These are phyloP conservation scores for Oithona nana DNA, from an alignment of 2,888 invertebrate genomes.

Conservation along the genomic window DNA sequence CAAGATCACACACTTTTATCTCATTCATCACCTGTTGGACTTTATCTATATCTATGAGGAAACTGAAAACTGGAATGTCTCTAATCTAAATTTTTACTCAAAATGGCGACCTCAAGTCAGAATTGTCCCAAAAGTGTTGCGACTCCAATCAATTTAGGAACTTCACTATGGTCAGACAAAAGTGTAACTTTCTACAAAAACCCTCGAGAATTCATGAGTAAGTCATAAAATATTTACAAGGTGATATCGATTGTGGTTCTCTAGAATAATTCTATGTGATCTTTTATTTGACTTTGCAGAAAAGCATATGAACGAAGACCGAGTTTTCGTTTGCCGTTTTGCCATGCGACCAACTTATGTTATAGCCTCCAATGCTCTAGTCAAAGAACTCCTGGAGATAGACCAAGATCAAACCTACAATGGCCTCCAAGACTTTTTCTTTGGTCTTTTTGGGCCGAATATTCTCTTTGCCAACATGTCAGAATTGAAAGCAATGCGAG, in stretches of 20 bases:
- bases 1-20: no score
- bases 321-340: slow-evolving; percentile 3
- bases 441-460: slow-evolving; percentile 8
- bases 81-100: no score
- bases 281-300: neutral
- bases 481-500: neutral
- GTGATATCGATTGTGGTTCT: no score
- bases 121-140: no score
- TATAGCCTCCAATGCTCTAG: neutral
- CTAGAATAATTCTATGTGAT: neutral
- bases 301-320: neutral
- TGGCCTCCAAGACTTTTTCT: slow-evolving; percentile 11
- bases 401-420: neutral
- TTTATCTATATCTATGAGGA: no score
- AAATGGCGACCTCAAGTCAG: no score
- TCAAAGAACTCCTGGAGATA: neutral
- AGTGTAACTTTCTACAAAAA: neutral
- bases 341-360: slow-evolving; percentile 12
- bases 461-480: slow-evolving; percentile 7
- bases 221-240: neutral
- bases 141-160: neutral
- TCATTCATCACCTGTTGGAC: no score
- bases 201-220: neutral
- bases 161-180: neutral
- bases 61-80: no score